These are phyloP conservation scores for Paraplagusia blochii DNA, from an alignment of 2,113 vertebrate genomes.

Conservation along the genomic window DNA sequence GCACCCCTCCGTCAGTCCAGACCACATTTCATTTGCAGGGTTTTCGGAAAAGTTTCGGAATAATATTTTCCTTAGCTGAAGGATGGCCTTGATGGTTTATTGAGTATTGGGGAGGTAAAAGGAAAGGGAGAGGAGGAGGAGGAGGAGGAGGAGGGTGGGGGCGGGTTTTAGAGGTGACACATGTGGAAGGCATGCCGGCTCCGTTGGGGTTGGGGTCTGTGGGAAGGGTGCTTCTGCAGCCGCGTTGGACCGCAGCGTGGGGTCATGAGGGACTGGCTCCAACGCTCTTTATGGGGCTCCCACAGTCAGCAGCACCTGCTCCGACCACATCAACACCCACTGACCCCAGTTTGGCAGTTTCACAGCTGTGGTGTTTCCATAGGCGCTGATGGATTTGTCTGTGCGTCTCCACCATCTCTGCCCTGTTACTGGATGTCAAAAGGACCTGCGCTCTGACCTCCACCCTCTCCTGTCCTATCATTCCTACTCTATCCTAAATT, in stretches of 20 bases:
- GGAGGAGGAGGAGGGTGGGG: neutral
- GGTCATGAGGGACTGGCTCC: conserved; percentile 60
- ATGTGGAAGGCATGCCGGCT: conserved; percentile 67
- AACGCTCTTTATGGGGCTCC: conserved; percentile 59
- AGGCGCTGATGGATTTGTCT: conserved; percentile 55
- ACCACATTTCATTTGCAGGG: conserved; percentile 63
- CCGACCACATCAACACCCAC: conserved; percentile 66
- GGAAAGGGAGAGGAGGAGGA: conserved; percentile 7
- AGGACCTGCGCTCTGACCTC: conserved; percentile 31
- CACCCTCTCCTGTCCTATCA: conserved; percentile 26
- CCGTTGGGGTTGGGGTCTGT: conserved; percentile 38
- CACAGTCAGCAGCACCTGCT: conserved; percentile 69
- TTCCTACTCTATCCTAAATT: conserved; percentile 32
- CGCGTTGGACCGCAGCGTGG: conserved; percentile 31
- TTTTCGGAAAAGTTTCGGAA: conserved; percentile 56
- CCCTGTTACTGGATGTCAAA: conserved; percentile 40
- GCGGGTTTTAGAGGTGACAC: conserved; percentile 57
- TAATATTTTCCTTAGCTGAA: conserved; percentile 71
- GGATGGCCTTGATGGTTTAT: conserved; percentile 59
- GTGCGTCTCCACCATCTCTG: conserved; percentile 35
- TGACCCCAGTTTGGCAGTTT: conserved; percentile 66
- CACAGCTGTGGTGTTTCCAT: conserved; percentile 63
- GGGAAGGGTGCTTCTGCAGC: conserved; percentile 46
- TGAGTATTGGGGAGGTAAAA: conserved; percentile 40
- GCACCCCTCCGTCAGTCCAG: conserved; percentile 79